These are phyloP conservation scores for Pseudolaguvia tuberculata DNA, from an alignment of 2,113 vertebrate genomes.

Conservation along the genomic window DNA sequence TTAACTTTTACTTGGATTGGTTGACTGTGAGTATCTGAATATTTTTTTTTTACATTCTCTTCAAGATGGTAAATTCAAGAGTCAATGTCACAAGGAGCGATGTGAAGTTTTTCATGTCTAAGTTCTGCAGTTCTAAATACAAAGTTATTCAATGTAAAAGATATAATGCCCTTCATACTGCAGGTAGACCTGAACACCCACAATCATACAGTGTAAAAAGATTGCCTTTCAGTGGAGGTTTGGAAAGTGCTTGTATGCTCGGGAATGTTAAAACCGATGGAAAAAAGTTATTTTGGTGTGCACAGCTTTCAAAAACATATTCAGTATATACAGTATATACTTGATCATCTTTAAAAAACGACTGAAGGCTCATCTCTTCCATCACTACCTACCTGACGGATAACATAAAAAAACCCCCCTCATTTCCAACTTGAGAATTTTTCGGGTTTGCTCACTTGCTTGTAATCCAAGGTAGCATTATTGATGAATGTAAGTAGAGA, in stretches of 20 bases:
- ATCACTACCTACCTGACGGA: too few relatives aligned
- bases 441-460: too few relatives aligned
- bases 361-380: too few relatives aligned
- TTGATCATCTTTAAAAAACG: too few relatives aligned
- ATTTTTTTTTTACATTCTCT: not conserved
- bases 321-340: too few relatives aligned
- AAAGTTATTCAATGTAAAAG: constrained; percentile 7
- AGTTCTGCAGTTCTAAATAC: constrained; percentile 26
- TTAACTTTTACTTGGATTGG: too few relatives aligned
- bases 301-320: not conserved
- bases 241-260: constrained; percentile 11
- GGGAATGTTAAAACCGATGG: constrained; percentile 11
- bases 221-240: constrained; percentile 15
- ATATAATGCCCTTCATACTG: constrained; percentile 4
- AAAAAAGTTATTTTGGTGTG: not conserved
- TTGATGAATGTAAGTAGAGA: too few relatives aligned
- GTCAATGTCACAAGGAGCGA: constrained; percentile 2
- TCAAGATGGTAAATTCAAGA: not conserved
- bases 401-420: too few relatives aligned
- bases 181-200: constrained; percentile 26
- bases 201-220: constrained; percentile 17
- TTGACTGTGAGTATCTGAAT: too few relatives aligned
- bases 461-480: too few relatives aligned
- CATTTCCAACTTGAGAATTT: too few relatives aligned
- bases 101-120: constrained; percentile 4